Percentiles rank a stretch among this genome's conserved stretches.
Conservation (phyloP, 23 tunicate species). For the Aplidium turbinatum region DNA sequence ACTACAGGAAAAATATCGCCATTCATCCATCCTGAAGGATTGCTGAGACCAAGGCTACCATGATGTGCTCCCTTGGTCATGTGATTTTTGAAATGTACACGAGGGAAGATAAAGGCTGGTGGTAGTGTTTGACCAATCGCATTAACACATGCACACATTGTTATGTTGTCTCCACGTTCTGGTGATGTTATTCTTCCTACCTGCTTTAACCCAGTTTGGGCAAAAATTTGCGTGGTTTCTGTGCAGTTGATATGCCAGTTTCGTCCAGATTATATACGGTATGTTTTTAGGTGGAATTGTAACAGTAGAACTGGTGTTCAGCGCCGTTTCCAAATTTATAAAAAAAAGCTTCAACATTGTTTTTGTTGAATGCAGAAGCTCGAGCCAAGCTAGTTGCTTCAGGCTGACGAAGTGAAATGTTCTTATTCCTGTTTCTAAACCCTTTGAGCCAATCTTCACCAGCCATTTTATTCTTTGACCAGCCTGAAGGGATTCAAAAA, state of each 20-base stretch:
- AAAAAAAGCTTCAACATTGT: slow-evolving; percentile 27
- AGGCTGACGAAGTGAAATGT: slow-evolving; percentile 33
- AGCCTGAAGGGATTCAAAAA: slow-evolving; percentile 8
- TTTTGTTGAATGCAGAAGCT: slow-evolving; percentile 28
- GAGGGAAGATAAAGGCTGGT: slow-evolving; percentile 20
- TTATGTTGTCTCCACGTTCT: slow-evolving; percentile 32
- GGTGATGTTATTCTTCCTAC: slow-evolving; percentile 29
- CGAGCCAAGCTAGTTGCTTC: slow-evolving; percentile 36
- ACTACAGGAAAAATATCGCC: slow-evolving; percentile 11
- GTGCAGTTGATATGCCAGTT: slow-evolving; percentile 25
- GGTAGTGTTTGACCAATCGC: slow-evolving; percentile 35
- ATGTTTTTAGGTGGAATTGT: slow-evolving; percentile 13
- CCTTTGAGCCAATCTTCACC: slow-evolving; percentile 55
- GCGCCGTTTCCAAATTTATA: slow-evolving; percentile 7
- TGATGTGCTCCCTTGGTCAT: slow-evolving; percentile 21
- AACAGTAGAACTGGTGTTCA: not conserved
- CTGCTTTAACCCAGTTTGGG: slow-evolving; percentile 14
- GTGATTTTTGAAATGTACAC: slow-evolving; percentile 9
- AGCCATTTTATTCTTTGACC: slow-evolving; percentile 14
- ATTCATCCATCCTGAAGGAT: slow-evolving; percentile 36
- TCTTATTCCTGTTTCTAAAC: slow-evolving; percentile 7
- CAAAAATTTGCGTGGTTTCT: slow-evolving; percentile 15
- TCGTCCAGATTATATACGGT: slow-evolving; percentile 42
- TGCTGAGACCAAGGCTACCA: slow-evolving; percentile 28
- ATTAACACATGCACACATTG: slow-evolving; percentile 31